Conservation (phyloP, 2,888 invertebrate genomes). For the Tortrix viridana region DNA sequence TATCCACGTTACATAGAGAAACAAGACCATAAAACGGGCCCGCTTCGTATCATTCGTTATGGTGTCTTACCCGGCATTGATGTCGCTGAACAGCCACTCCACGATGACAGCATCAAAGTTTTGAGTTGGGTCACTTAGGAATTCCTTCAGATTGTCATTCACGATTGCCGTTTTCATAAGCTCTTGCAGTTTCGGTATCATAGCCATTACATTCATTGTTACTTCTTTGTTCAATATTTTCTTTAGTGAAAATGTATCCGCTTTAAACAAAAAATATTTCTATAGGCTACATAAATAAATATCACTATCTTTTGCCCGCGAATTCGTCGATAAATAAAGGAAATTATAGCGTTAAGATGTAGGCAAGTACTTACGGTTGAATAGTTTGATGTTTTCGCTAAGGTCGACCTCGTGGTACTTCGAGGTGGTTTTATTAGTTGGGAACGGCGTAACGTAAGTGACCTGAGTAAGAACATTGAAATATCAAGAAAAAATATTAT, state of each 20-base stretch:
- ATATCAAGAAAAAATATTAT: too few species aligned
- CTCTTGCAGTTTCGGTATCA: constrained; percentile 32
- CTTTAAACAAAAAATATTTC: background rate
- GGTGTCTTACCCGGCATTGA: constrained; percentile 53
- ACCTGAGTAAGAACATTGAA: too few species aligned
- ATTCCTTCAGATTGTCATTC: constrained; percentile 47
- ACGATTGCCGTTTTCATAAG: constrained; percentile 37
- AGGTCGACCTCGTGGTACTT: constrained; percentile 55
- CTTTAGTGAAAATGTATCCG: constrained; percentile 2
- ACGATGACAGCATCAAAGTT: constrained; percentile 58
- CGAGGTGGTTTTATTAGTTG: constrained; percentile 46
- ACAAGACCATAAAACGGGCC: too few species aligned
- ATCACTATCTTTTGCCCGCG: too few species aligned
- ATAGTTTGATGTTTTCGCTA: constrained; percentile 42
- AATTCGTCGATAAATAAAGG: too few species aligned
- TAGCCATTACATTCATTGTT: constrained; percentile 36
- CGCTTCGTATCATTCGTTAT: background rate
- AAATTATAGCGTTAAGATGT: background rate
- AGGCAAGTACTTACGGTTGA: constrained; percentile 47
- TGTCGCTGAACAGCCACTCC: constrained; percentile 61
- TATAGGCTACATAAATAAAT: too few species aligned
- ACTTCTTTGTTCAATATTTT: constrained; percentile 42
- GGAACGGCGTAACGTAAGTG: constrained; percentile 53
- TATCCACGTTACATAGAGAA: constrained; percentile 9
- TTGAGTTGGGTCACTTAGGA: constrained; percentile 51